These are phyloP conservation scores for Tragopan temminckii DNA, from an alignment of 2,797 vertebrate genomes.

Conservation along the genomic window DNA sequence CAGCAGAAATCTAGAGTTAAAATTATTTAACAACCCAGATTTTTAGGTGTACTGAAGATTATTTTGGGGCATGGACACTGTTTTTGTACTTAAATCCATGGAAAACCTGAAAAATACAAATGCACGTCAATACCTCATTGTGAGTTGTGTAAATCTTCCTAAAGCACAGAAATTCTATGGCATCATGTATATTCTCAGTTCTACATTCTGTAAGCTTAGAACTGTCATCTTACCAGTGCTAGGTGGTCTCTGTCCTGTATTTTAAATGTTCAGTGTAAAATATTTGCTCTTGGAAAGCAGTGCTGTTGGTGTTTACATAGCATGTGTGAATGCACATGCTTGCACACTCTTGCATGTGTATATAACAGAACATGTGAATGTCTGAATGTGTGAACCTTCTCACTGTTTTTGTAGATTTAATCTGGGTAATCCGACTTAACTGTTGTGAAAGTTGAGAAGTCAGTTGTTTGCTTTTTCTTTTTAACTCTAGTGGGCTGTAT, in stretches of 20 bases:
- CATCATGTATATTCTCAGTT: background rate
- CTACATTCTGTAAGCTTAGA: background rate
- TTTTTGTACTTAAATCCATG: background rate
- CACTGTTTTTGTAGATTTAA: background rate
- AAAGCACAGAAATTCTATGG: background rate
- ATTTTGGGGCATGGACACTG: background rate
- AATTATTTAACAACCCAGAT: background rate
- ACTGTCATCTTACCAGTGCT: background rate
- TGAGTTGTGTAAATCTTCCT: background rate
- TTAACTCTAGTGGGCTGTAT: conserved; percentile 84
- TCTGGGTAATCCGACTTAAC: background rate
- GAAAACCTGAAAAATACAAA: background rate
- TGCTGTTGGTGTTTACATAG: background rate
- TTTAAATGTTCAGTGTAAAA: background rate
- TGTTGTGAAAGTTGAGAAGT: background rate
- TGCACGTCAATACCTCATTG: background rate
- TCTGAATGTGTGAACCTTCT: background rate
- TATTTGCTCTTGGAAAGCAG: background rate
- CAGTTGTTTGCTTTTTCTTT: conserved; percentile 22
- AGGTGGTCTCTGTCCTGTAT: background rate
- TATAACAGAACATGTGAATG: background rate
- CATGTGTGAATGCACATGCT: background rate
- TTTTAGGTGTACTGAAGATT: background rate
- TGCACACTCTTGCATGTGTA: accelerated
- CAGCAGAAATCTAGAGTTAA: background rate